Conservation (phyloP, 2,888 invertebrate species). For the Anorthoa munda region DNA sequence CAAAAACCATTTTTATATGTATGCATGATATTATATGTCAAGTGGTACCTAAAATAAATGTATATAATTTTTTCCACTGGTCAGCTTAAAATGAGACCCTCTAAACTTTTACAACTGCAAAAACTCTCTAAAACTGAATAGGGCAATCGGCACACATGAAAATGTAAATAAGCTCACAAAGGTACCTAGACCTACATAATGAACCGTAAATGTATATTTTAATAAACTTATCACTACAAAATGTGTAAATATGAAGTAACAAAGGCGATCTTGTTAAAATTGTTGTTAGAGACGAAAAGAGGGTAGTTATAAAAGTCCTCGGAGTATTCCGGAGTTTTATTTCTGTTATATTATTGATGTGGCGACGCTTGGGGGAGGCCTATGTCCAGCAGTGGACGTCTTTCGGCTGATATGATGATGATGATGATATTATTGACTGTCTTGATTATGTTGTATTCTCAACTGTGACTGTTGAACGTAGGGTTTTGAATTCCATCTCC, state of each 20-base stretch:
- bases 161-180: slow-evolving; percentile 37
- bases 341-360: neutral
- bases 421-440: too few species aligned
- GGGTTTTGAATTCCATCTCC: too few species aligned
- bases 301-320: slow-evolving; percentile 1
- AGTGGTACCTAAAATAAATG: neutral
- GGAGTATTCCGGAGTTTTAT: neutral
- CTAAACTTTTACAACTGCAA: slow-evolving; percentile 8
- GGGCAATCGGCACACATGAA: slow-evolving; percentile 19
- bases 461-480: too few species aligned
- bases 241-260: slow-evolving; percentile 42
- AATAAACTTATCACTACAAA: slow-evolving; percentile 47
- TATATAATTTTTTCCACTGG: neutral
- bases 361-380: too few species aligned
- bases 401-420: too few species aligned
- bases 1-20: neutral
- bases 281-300: slow-evolving; percentile 15
- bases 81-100: neutral
- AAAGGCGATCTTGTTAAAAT: slow-evolving; percentile 45
- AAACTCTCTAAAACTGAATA: slow-evolving; percentile 23
- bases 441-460: too few species aligned
- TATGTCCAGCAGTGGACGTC: too few species aligned
- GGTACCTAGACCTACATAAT: slow-evolving; percentile 9
- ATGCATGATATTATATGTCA: neutral
- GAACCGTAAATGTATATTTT: slow-evolving; percentile 35